Evolutionary conservation across 2,797 vertebrate genomes (phyloP).

Genomic region (Gastrophryne carolinensis): DNA sequence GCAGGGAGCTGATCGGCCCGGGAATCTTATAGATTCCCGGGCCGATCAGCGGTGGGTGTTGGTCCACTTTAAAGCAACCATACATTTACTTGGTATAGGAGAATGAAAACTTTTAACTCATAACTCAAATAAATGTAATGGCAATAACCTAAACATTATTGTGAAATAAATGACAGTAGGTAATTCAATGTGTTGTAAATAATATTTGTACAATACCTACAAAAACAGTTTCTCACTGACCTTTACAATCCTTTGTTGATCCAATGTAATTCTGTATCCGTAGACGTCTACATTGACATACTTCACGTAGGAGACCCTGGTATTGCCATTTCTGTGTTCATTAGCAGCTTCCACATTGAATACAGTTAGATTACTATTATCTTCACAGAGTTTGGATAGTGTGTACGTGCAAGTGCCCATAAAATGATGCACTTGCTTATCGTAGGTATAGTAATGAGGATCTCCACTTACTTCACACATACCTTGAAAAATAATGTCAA

Average conservation of each 20-base stretch:
- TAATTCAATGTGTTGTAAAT: neutral
- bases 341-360: constrained; percentile 59
- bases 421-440: constrained; percentile 59
- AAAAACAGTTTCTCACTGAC: constrained; percentile 35
- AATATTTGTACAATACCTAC: neutral
- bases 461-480: constrained; percentile 54
- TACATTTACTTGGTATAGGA: no score
- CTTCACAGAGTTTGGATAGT: constrained; percentile 53
- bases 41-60: no score
- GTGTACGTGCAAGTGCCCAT: constrained; percentile 61
- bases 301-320: constrained; percentile 55
- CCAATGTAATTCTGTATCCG: constrained; percentile 57
- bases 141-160: neutral
- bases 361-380: constrained; percentile 44
- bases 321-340: constrained; percentile 47
- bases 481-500: constrained; percentile 9
- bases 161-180: neutral
- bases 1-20: no score
- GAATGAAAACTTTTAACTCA: neutral
- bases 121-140: neutral
- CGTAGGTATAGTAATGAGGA: constrained; percentile 60
- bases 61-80: no score
- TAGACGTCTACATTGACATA: constrained; percentile 56
- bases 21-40: no score
- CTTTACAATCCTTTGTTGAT: constrained; percentile 54